phyloP scores from a whole-genome alignment of 2,888 invertebrate genomes.

The Chloroclystis v-ata region DNA sequence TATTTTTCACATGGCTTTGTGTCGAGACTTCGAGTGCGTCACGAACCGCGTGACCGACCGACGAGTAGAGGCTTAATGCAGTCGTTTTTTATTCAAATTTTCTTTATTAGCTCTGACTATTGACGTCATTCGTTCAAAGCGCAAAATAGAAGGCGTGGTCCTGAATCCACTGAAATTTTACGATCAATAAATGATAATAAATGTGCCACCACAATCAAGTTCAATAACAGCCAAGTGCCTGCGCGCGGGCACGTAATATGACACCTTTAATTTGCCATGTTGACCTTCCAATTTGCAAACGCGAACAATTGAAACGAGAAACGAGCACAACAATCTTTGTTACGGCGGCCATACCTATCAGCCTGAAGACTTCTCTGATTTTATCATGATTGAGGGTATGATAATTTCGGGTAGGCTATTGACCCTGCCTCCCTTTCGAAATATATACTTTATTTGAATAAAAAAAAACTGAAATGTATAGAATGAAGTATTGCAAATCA shows the following conservation, averaged over 20 bases:
- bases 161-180: constrained; percentile 27
- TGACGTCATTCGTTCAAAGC: constrained; percentile 6
- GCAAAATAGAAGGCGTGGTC: constrained; percentile 33
- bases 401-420: too few species aligned
- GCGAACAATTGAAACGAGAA: constrained; percentile 6
- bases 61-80: too few species aligned
- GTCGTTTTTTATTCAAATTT: not conserved
- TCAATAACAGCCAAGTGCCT: constrained; percentile 41
- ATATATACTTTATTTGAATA: too few species aligned
- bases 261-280: constrained; percentile 37
- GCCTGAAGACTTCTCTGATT: not conserved
- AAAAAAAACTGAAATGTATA: too few species aligned
- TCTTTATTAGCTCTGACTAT: not conserved
- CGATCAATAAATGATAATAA: constrained; percentile 41
- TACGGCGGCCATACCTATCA: not conserved
- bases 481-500: too few species aligned
- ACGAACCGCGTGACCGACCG: not conserved
- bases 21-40: too few species aligned
- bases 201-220: constrained; percentile 44
- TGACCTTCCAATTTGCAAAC: constrained; percentile 34
- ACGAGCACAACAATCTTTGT: constrained; percentile 2
- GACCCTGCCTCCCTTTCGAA: too few species aligned
- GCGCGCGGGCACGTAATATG: constrained; percentile 33
- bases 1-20: too few species aligned
- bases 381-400: too few species aligned